These are phyloP conservation scores for Trissoscelio sp. DNA, from an alignment of 2,888 invertebrate species.

Conservation along the genomic window DNA sequence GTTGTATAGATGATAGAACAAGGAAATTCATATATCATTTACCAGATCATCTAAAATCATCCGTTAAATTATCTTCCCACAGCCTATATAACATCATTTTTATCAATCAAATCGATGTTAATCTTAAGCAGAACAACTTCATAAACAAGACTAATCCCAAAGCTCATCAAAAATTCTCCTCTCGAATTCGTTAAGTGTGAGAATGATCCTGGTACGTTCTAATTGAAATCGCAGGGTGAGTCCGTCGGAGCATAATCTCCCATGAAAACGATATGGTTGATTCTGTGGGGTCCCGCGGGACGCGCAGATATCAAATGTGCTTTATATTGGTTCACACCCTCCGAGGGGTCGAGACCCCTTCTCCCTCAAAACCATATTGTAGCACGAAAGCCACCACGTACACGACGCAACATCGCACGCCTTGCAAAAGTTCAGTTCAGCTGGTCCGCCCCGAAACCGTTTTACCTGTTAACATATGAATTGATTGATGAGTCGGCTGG, in stretches of 20 bases:
- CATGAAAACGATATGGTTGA: slow-evolving; percentile 81
- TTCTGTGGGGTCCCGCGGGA: slow-evolving; percentile 75
- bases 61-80: too few relatives aligned
- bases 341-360: slow-evolving; percentile 69
- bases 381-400: slow-evolving; percentile 70
- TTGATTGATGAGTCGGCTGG: slow-evolving; percentile 60
- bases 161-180: slow-evolving; percentile 52
- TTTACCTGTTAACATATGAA: slow-evolving; percentile 64
- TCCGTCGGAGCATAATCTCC: slow-evolving; percentile 76
- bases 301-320: slow-evolving; percentile 76
- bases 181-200: slow-evolving; percentile 64
- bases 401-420: slow-evolving; percentile 70
- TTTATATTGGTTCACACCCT: slow-evolving; percentile 81
- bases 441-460: slow-evolving; percentile 57
- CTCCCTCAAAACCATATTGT: slow-evolving; percentile 75
- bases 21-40: too few relatives aligned
- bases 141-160: slow-evolving; percentile 47
- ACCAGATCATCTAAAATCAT: too few relatives aligned
- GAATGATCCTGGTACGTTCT: slow-evolving; percentile 66
- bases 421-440: slow-evolving; percentile 51
- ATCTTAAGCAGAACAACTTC: slow-evolving; percentile 53
- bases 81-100: neutral
- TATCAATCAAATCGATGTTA: slow-evolving; percentile 23
- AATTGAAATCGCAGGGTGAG: slow-evolving; percentile 79
- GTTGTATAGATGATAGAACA: too few relatives aligned